phyloP scores from a whole-genome alignment of 23 tunicate species.

The Styela clava region DNA sequence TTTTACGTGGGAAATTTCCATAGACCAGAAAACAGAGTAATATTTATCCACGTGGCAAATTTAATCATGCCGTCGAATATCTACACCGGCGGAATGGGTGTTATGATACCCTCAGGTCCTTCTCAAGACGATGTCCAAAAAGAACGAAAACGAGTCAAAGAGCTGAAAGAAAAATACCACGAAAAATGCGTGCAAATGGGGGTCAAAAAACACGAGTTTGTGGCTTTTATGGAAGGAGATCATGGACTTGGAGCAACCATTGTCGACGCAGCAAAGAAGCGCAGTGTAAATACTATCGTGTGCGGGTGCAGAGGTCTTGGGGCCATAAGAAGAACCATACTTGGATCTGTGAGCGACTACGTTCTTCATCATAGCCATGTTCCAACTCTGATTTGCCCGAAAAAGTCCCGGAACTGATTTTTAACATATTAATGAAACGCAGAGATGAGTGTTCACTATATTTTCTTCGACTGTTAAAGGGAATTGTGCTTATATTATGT shows the following conservation, averaged over 20 bases:
- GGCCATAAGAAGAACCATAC: conserved; percentile 27
- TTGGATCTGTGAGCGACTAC: conserved; percentile 37
- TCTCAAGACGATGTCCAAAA: background rate
- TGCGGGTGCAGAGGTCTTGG: conserved; percentile 27
- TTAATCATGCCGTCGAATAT: background rate
- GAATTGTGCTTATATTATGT: too few relatives aligned
- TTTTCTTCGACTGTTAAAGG: too few relatives aligned
- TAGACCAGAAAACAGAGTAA: background rate
- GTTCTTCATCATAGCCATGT: conserved; percentile 39
- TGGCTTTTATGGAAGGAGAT: conserved; percentile 25
- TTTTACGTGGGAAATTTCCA: background rate
- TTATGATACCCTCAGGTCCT: background rate
- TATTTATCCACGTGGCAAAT: background rate
- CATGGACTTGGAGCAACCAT: conserved; percentile 23
- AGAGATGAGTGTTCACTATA: too few relatives aligned
- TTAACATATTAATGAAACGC: too few relatives aligned
- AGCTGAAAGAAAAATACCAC: background rate
- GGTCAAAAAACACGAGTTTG: background rate
- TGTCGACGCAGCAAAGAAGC: conserved; percentile 27
- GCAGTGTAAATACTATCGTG: conserved; percentile 18
- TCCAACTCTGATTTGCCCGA: conserved; percentile 30
- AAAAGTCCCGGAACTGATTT: too few relatives aligned
- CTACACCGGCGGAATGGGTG: background rate
- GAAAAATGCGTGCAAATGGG: background rate
- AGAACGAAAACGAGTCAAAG: background rate